Percentiles rank a stretch among this genome's conserved stretches.
Evolutionary conservation across 2,888 invertebrate species (phyloP).

Genomic region (Xestia ashworthii): DNA sequence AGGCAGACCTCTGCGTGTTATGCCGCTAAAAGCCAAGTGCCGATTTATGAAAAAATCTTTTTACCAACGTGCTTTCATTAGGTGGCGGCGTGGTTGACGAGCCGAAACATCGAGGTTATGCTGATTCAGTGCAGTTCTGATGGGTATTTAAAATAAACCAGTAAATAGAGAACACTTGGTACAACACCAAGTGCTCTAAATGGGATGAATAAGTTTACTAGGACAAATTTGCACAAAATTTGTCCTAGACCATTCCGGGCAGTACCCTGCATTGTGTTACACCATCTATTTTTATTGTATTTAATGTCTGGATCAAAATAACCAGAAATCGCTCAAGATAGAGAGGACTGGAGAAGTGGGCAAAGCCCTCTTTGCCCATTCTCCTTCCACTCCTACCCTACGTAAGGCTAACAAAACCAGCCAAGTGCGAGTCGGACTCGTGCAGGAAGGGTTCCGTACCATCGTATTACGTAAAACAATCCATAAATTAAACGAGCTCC

Average conservation of each 20-base stretch:
- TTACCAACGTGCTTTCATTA: not conserved
- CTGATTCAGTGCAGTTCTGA: not conserved
- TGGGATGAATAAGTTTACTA: not conserved
- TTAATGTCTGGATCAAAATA: not conserved
- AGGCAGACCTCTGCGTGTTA: no score
- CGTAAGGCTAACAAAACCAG: not conserved
- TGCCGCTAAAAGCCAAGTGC: not conserved
- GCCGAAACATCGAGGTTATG: not conserved
- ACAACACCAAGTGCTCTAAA: not conserved
- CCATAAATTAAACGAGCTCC: no score
- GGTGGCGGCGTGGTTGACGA: not conserved
- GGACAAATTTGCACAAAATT: not conserved
- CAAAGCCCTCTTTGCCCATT: not conserved
- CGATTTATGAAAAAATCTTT: not conserved
- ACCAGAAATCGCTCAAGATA: not conserved
- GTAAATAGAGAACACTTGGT: not conserved
- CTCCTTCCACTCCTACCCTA: no score
- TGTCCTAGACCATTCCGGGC: not conserved
- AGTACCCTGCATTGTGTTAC: no score
- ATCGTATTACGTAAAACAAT: no score
- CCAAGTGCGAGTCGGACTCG: no score
- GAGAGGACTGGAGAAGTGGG: not conserved
- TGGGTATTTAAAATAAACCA: not conserved
- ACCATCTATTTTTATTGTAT: not conserved
- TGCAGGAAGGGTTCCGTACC: no score